Conservation (phyloP, 37 sponge, comb jelly and placozoan species). For the Hexactinellida sp. region DNA sequence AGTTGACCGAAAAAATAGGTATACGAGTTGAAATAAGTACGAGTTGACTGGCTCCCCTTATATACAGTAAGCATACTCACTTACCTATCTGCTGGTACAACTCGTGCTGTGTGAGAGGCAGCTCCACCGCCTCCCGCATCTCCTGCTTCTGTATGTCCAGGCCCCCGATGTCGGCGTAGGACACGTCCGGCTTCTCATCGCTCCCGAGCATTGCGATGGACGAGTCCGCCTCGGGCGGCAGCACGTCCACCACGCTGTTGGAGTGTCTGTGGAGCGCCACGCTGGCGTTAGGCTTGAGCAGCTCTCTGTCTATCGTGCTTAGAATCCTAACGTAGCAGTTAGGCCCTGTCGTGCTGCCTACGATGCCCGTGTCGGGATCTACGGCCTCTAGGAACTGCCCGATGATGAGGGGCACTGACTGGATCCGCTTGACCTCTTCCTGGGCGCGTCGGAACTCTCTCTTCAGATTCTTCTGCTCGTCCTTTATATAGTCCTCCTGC, state of each 20-base stretch:
- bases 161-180: slow-evolving; percentile 82
- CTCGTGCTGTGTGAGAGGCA: slow-evolving; percentile 92
- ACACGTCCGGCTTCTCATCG: slow-evolving; percentile 89
- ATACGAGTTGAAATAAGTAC: too few species aligned
- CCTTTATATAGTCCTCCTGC: slow-evolving; percentile 98
- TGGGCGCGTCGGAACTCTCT: slow-evolving; percentile 80
- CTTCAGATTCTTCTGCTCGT: slow-evolving; percentile 91
- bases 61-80: too few species aligned
- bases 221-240: slow-evolving; percentile 94
- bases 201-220: slow-evolving; percentile 85
- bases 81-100: slow-evolving; percentile 94
- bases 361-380: slow-evolving; percentile 89
- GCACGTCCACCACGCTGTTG: slow-evolving; percentile 89
- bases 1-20: too few species aligned
- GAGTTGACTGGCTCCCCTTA: too few species aligned
- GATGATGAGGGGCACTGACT: slow-evolving; percentile 97
- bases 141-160: slow-evolving; percentile 99
- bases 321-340: slow-evolving; percentile 93
- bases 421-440: slow-evolving; percentile 94
- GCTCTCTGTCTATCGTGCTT: slow-evolving; percentile 90
- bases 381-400: slow-evolving; percentile 98
- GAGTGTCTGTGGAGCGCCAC: slow-evolving; percentile 98
- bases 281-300: slow-evolving; percentile 84
- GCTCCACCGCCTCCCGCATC: slow-evolving; percentile 91
- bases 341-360: slow-evolving; percentile 69